A percentile compares a stretch with the other conserved stretches of the same genome.
These are phyloP conservation scores for Drosophila sproati DNA, from an alignment of 1,140 invertebrate species.

Conservation along the genomic window DNA sequence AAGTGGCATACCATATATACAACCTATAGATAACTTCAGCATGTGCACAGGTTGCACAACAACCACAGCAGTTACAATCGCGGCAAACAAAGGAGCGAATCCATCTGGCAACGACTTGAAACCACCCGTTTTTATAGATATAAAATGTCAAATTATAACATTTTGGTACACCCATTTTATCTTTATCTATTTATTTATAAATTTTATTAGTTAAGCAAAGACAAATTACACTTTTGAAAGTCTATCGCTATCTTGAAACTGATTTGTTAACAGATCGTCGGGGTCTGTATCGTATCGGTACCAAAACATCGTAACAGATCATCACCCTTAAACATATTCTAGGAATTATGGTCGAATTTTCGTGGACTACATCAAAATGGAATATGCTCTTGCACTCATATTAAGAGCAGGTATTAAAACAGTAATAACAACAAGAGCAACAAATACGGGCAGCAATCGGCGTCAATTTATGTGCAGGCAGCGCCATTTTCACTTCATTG, in stretches of 20 bases:
- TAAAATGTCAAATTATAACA: neutral
- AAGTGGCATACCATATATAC: constrained; percentile 55
- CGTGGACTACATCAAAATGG: neutral
- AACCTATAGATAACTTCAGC: constrained; percentile 66
- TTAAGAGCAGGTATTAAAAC: constrained; percentile 14
- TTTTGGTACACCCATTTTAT: neutral
- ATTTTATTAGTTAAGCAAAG: too few relatives aligned
- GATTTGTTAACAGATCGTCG: too few relatives aligned
- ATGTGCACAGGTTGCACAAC: constrained; percentile 56
- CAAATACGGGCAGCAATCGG: constrained; percentile 59
- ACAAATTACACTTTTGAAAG: too few relatives aligned
- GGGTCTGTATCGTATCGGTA: too few relatives aligned
- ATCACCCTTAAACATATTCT: neutral
- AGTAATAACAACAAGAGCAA: constrained; percentile 25
- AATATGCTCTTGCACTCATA: constrained; percentile 6
- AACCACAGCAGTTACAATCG: constrained; percentile 35
- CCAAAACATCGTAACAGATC: too few relatives aligned
- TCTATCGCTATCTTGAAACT: too few relatives aligned
- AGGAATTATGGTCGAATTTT: neutral
- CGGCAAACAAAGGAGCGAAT: neutral
- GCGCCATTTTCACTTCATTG: constrained; percentile 81
- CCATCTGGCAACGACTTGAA: neutral
- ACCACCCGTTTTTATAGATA: neutral
- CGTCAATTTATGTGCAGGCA: constrained; percentile 80
- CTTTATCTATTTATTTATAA: too few relatives aligned